Conservation (phyloP, 2,888 invertebrate species). For the Diploptera punctata region DNA sequence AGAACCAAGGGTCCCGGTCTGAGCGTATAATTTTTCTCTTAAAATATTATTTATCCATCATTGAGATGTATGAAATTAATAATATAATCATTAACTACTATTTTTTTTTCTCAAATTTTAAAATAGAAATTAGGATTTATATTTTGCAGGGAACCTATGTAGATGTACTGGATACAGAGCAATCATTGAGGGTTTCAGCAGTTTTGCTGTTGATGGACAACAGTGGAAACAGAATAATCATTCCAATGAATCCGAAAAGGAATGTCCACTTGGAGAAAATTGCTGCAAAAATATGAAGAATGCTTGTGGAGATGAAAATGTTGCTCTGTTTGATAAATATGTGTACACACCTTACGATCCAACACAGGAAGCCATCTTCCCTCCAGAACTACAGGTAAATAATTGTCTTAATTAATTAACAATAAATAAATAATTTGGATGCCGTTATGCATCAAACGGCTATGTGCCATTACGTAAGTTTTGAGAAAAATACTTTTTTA, state of each 20-base stretch:
- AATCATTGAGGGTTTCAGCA: slow-evolving; percentile 88
- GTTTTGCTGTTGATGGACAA: slow-evolving; percentile 81
- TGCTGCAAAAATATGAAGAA: slow-evolving; percentile 64
- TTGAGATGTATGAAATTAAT: no score
- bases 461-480: no score
- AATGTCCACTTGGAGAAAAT: slow-evolving; percentile 68
- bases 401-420: no score
- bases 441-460: no score
- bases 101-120: no score
- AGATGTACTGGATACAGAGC: slow-evolving; percentile 95
- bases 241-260: slow-evolving; percentile 7
- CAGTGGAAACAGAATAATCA: slow-evolving; percentile 51
- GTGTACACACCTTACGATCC: slow-evolving; percentile 77
- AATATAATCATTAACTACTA: no score
- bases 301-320: slow-evolving; percentile 43
- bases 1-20: no score
- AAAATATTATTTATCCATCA: no score
- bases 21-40: no score
- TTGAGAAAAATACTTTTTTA: no score
- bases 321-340: slow-evolving; percentile 62
- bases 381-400: slow-evolving; percentile 79
- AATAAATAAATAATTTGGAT: no score
- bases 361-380: slow-evolving; percentile 90
- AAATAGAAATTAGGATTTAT: no score
- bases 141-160: slow-evolving; percentile 71